Conservation (phyloP, 2,113 vertebrate species). For the Odontophorus gujanensis region DNA sequence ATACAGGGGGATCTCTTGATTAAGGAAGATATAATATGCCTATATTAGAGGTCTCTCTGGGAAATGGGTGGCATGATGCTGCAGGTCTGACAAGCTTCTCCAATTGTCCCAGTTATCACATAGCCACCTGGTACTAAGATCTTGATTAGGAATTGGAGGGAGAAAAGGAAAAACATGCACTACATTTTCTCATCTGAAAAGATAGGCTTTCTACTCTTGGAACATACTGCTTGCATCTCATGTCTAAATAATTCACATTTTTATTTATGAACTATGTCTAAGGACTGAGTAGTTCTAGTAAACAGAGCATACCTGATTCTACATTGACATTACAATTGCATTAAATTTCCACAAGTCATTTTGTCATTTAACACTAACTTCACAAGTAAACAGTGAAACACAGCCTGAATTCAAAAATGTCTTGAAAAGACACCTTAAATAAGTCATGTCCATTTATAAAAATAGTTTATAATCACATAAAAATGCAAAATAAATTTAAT, state of each 20-base stretch:
- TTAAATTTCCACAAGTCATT: not conserved
- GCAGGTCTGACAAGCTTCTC: not conserved
- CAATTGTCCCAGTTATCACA: not conserved
- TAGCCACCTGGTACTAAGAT: not conserved
- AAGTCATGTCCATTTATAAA: not conserved
- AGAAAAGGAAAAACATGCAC: not conserved
- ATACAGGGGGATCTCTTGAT: not conserved
- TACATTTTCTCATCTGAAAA: not conserved
- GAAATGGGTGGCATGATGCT: not conserved
- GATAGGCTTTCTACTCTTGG: not conserved
- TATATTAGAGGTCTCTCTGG: not conserved
- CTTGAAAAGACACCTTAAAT: not conserved
- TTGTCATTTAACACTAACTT: not conserved
- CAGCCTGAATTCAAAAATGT: not conserved
- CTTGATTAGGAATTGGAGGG: not conserved
- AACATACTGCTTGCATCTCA: not conserved
- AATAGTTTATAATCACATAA: not conserved
- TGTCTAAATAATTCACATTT: not conserved
- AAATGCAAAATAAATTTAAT: not conserved
- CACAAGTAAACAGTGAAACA: not conserved
- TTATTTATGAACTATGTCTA: not conserved
- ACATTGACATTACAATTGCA: not conserved
- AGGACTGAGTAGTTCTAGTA: not conserved
- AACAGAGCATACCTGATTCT: not conserved
- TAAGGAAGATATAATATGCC: not conserved